These are phyloP conservation scores for Schizothorax lantsangensis DNA, from an alignment of 2,797 vertebrate genomes.

Conservation along the genomic window DNA sequence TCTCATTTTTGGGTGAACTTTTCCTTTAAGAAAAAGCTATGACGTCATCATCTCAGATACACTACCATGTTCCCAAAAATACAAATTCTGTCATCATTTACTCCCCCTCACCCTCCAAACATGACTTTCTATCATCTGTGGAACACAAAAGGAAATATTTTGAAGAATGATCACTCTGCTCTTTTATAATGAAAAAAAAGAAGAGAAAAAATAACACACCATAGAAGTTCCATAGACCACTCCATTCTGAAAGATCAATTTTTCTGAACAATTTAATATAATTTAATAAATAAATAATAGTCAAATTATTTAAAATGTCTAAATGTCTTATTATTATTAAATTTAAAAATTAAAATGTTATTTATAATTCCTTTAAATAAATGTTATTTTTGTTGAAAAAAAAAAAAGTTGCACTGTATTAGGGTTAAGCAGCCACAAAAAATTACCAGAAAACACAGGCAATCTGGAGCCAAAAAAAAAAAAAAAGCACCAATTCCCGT, in stretches of 20 bases:
- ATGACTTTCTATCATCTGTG: background rate
- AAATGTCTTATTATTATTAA: background rate
- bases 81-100: background rate
- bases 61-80: background rate
- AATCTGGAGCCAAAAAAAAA: slow-evolving; percentile 3
- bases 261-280: too few relatives aligned
- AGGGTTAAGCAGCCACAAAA: background rate
- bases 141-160: background rate
- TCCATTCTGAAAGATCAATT: too few relatives aligned
- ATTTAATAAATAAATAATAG: background rate
- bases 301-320: too few relatives aligned
- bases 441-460: background rate
- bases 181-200: background rate
- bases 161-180: background rate
- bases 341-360: background rate
- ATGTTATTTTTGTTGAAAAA: background rate
- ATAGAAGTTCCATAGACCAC: background rate
- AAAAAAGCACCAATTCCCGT: slow-evolving; percentile 1
- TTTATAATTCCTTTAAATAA: background rate
- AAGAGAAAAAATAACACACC: too few relatives aligned
- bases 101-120: background rate
- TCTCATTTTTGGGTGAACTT: too few relatives aligned
- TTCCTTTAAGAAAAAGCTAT: background rate
- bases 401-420: background rate
- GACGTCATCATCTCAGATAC: background rate